phyloP scores from a whole-genome alignment of 2,888 invertebrate species.

The Heterodera filipjevi region DNA sequence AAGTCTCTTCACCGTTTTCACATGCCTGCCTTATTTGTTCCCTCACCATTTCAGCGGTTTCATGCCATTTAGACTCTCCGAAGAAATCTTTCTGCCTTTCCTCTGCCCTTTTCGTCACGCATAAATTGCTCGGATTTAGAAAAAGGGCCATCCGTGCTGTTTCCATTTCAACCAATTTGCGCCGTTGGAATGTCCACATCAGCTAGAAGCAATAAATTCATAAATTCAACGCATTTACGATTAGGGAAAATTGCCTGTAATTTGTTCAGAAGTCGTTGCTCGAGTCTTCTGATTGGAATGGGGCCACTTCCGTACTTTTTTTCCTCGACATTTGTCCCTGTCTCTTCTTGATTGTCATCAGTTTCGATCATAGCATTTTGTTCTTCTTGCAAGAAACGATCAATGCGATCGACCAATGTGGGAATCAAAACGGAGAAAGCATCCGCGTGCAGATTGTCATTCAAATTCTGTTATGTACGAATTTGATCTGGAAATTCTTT shows the following conservation, averaged over 20 bases:
- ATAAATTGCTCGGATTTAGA: slow-evolving; percentile 22
- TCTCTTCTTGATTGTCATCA: background rate
- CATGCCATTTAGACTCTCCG: background rate
- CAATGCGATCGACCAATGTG: background rate
- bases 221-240: background rate
- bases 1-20: background rate
- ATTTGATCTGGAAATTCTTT: background rate
- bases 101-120: background rate
- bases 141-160: slow-evolving; percentile 11
- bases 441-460: background rate
- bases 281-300: background rate
- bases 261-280: slow-evolving; percentile 13
- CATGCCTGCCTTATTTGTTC: slow-evolving; percentile 8
- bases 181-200: slow-evolving; percentile 19
- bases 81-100: background rate
- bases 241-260: background rate
- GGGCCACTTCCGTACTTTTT: background rate
- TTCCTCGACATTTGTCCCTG: background rate
- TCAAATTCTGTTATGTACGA: background rate
- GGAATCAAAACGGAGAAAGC: slow-evolving; percentile 23
- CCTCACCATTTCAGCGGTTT: background rate
- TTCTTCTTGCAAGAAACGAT: slow-evolving; percentile 17
- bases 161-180: slow-evolving; percentile 11
- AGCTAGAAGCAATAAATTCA: background rate
- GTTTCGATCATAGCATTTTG: background rate